Base-by-base conservation (phyloP, 2,113 vertebrate genomes). In the Psammodynastes pulverulentus region DNA sequence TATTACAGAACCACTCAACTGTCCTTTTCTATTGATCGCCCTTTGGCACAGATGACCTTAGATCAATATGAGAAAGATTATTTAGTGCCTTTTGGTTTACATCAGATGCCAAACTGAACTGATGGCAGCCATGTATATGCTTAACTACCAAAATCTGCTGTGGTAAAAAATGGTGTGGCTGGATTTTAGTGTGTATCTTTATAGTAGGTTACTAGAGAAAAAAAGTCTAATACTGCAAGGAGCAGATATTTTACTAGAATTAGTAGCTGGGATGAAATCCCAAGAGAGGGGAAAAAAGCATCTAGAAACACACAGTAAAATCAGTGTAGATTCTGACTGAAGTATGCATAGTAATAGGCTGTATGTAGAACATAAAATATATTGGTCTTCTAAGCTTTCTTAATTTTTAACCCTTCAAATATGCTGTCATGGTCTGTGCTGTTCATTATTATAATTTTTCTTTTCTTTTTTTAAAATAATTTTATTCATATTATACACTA, bases 1-100 rank as follows among this genome's bases (percentile, higher is more conserved):
- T 94, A 97, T 98, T 97, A 97, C 96, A 94, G 12, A 94, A 96
- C 87, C 94, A 96, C 95, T 97, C 96, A 95, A 96, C 97, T 98
- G 97, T 97, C 97, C 34, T 90, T 88, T 54, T 86, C 95, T 95
- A 98, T 98, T 5, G 96, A 98, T 97, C 95, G 90, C 34, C 0
- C 95, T 94, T 88, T 96, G 97, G 96, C 97, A 97, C 45, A 4
- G 89, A 95, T 96, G 97, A 97, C 97, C 97, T 96, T 92, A 87
- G 89, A 97, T 98, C 94, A 0, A 98, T 97, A 94, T 93, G 94
- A 90, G 93, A 95, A 94, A 15, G 43, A 94, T 96, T 97, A 96
- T 96, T 96, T 96, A 97, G 96, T 95, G 92, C 94, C 94, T 96
- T 90, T 91, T 94, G 53, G 85, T 95, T 96, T 91, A 87, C 84